Percentiles rank a stretch among this genome's conserved stretches.
phyloP scores from a whole-genome alignment of 2,797 vertebrate genomes.

The Rhynchonycteris naso region DNA sequence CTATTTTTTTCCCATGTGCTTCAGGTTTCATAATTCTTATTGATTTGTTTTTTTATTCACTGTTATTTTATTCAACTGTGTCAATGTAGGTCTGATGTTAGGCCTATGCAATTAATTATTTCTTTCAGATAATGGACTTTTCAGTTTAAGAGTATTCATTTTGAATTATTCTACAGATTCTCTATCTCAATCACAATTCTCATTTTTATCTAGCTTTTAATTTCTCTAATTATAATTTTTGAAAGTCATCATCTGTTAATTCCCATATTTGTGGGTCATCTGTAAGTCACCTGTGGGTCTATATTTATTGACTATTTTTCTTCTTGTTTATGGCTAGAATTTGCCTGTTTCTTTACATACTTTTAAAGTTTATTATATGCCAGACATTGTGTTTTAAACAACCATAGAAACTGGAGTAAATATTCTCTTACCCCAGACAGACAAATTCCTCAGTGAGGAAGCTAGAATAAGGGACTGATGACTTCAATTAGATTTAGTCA shows the following conservation, averaged over 20 bases:
- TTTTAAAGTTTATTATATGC: neutral
- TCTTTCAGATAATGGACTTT: slow-evolving; percentile 32
- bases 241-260: neutral
- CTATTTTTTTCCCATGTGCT: slow-evolving; percentile 15
- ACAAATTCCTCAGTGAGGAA: slow-evolving; percentile 29
- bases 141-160: neutral
- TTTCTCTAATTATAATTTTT: slow-evolving; percentile 8
- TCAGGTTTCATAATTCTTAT: slow-evolving; percentile 44
- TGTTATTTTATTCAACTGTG: neutral
- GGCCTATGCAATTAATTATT: slow-evolving; percentile 43
- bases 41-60: slow-evolving; percentile 30
- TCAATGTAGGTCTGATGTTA: slow-evolving; percentile 25
- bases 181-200: slow-evolving; percentile 32
- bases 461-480: neutral
- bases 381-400: slow-evolving; percentile 39
- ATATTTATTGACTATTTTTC: neutral
- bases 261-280: neutral
- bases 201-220: neutral
- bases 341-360: slow-evolving; percentile 1
- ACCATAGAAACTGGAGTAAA: neutral
- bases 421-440: neutral
- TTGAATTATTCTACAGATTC: neutral
- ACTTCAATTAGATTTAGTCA: slow-evolving; percentile 29
- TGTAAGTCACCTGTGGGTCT: neutral
- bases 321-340: neutral